Percentiles rank a stretch among this genome's conserved stretches.
phyloP scores from a whole-genome alignment of 2,113 vertebrate species.

The Vidua chalybeata region DNA sequence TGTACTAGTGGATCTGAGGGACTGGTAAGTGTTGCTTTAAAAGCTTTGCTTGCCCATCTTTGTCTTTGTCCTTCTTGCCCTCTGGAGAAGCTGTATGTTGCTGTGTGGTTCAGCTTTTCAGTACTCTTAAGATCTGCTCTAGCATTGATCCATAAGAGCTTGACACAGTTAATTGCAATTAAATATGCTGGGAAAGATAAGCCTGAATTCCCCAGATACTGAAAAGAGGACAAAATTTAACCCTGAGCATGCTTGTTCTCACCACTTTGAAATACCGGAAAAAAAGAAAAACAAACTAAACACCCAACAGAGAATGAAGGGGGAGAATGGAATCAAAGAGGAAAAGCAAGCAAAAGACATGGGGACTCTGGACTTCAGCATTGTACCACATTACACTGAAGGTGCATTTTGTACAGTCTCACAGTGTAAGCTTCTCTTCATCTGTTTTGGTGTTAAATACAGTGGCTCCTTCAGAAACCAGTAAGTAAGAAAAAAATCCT shows the following conservation, averaged over 20 bases:
- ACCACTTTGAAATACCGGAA: neutral
- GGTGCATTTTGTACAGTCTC: neutral
- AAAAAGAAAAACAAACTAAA: neutral
- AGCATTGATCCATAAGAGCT: slow-evolving; percentile 15
- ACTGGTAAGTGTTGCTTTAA: neutral
- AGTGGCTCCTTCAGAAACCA: neutral
- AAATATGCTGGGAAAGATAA: slow-evolving; percentile 14
- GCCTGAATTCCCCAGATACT: neutral
- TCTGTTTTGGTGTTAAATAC: neutral
- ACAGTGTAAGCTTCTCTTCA: neutral
- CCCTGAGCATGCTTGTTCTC: neutral
- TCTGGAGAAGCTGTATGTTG: neutral
- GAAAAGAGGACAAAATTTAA: neutral
- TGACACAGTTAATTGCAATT: slow-evolving; percentile 17
- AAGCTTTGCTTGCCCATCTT: neutral
- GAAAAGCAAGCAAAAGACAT: neutral
- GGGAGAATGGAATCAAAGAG: neutral
- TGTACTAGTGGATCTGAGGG: neutral
- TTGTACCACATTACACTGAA: neutral
- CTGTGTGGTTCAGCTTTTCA: neutral
- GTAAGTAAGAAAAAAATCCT: neutral
- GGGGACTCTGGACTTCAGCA: neutral
- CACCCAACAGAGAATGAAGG: neutral
- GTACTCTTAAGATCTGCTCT: neutral
- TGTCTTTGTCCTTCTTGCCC: neutral